Evolutionary conservation across 2,797 vertebrate species (phyloP), one percentile per base, ranked within the genome.

Genomic region (Eospalax fontanierii): DNA sequence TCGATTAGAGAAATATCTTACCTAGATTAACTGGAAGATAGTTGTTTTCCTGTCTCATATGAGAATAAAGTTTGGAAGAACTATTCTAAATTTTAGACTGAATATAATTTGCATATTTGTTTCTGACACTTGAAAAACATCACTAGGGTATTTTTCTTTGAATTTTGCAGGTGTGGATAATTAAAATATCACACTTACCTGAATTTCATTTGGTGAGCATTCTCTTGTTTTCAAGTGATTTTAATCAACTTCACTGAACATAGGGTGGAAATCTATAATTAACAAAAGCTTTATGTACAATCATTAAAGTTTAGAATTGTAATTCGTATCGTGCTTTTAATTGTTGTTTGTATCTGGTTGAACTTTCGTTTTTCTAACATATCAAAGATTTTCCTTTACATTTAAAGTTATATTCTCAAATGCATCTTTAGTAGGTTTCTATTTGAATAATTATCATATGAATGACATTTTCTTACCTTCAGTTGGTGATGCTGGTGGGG

Each of bases 161-260:
- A 98, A 97, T 97, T 96, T 96, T 98, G 96, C 98, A 98, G 98
- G 98, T 98, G 97, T 96, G 96, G 97, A 97, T 98, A 98, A 98
- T 98, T 98, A 97, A 97, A 98, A 97, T 89, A 85, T 1, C 93
- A 97, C 16, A 91, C 96, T 89, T 97, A 90, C 96, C 86, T 97
- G 86, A 81, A 80, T 98, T 97, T 98, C 98, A 98, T 98, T 98
- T 97, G 95, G 93, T 63, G 78, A 97, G 96, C 90, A 26, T 93
- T 96, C 95, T 98, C 89, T 90, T 83, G 96, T 93, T 93, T 97
- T 91, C 81, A 97, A 98, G 90, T 97, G 94, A 96, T 97, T 98
- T 95, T 97, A 98, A 98, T 98, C 96, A 98, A 94, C 75, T 93
- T 90, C 86, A 84, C 66, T 89, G 86, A 97, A 93, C 93, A 81